Conservation (phyloP, 2,113 vertebrate genomes). For the Dicaeum eximium region DNA sequence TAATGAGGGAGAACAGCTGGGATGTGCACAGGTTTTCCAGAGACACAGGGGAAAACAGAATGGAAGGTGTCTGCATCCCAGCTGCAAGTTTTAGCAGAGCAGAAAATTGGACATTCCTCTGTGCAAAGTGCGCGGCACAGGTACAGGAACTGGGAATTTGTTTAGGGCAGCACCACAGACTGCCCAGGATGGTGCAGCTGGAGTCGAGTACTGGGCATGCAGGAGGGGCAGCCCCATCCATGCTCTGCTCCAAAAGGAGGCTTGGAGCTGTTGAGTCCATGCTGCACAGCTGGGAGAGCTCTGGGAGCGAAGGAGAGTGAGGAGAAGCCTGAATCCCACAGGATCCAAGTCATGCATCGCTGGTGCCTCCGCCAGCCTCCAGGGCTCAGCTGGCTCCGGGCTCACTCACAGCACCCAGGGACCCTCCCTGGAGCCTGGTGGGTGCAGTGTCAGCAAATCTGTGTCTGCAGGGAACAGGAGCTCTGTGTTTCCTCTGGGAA, state of each 20-base stretch:
- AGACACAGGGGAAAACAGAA: rapidly evolving
- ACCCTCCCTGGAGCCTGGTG: not conserved
- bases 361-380: not conserved
- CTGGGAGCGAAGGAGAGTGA: rapidly evolving
- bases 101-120: not conserved
- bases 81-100: not conserved
- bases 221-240: not conserved
- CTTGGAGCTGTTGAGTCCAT: rapidly evolving
- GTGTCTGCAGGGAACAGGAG: not conserved
- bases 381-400: not conserved
- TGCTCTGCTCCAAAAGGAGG: not conserved
- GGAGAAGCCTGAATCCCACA: not conserved
- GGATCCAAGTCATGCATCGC: not conserved
- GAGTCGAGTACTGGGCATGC: rapidly evolving
- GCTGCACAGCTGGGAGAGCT: not conserved
- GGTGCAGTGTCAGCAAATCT: rapidly evolving
- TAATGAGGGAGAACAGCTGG: not conserved
- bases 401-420: rapidly evolving
- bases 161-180: not conserved
- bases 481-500: not conserved
- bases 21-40: not conserved
- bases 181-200: not conserved
- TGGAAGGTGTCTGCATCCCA: not conserved
- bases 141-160: rapidly evolving
- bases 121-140: not conserved